These are phyloP conservation scores for Xylocopa sonorina DNA, from an alignment of 1,140 invertebrate genomes.

Conservation along the genomic window DNA sequence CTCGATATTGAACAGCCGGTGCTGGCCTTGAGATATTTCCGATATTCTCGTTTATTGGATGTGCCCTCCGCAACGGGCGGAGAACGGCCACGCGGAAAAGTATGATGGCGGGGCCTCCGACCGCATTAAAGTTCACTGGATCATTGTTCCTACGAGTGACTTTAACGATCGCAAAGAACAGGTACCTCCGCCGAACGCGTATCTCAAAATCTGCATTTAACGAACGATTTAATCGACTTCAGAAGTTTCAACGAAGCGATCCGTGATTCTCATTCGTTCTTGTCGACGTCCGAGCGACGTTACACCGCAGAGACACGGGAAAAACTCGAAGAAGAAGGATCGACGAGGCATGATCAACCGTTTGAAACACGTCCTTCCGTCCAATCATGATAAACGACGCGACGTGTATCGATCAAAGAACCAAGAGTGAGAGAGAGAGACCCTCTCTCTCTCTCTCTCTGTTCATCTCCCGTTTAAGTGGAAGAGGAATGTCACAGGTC, in stretches of 20 bases:
- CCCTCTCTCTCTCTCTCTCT: constrained; percentile 8
- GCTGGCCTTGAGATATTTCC: constrained; percentile 55
- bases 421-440: too few species aligned
- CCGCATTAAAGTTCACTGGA: constrained; percentile 34
- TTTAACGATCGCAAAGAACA: constrained; percentile 16
- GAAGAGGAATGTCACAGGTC: constrained; percentile 43
- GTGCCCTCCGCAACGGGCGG: not conserved
- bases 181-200: not conserved
- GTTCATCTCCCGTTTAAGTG: not conserved
- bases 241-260: not conserved
- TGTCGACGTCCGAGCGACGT: too few species aligned
- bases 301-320: not conserved
- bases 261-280: constrained; percentile 4
- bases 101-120: not conserved
- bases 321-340: not conserved
- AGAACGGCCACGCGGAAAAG: not conserved
- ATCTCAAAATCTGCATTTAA: not conserved
- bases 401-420: constrained; percentile 54
- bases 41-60: constrained; percentile 49
- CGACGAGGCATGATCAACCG: not conserved
- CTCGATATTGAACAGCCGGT: constrained; percentile 42
- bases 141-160: constrained; percentile 26
- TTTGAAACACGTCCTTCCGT: constrained; percentile 18
- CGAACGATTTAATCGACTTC: constrained; percentile 12
- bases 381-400: constrained; percentile 54